Evolutionary conservation across 2,113 vertebrate species (phyloP).

Genomic region (Polyodon spathula): DNA sequence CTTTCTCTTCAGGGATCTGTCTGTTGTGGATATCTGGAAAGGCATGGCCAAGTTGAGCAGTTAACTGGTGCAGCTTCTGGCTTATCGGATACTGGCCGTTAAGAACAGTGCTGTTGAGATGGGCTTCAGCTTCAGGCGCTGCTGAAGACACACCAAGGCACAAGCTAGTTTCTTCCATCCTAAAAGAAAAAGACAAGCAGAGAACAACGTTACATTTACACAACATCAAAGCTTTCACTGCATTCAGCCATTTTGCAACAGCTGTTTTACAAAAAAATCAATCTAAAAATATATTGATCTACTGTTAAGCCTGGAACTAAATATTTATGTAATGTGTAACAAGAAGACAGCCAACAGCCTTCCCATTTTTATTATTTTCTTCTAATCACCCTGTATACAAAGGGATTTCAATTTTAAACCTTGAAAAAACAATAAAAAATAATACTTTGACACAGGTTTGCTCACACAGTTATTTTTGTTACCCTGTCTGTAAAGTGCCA

Average conservation of each 20-base stretch:
- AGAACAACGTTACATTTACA: conserved; percentile 1
- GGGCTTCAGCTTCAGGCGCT: conserved; percentile 79
- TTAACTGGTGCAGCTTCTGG: conserved; percentile 94
- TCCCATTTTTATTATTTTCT: too few species aligned
- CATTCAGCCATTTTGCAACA: too few species aligned
- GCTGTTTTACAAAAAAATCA: too few species aligned
- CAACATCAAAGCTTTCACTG: neutral
- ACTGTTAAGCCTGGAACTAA: too few species aligned
- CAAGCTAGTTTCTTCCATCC: conserved; percentile 98
- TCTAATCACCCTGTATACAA: too few species aligned
- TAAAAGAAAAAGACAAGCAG: conserved; percentile 48
- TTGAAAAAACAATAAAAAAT: neutral
- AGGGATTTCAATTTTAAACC: too few species aligned
- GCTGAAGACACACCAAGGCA: conserved; percentile 95
- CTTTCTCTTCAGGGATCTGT: conserved; percentile 83
- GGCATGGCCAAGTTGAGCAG: conserved; percentile 91
- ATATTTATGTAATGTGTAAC: too few species aligned
- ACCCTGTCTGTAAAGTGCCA: too few species aligned
- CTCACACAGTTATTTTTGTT: too few species aligned
- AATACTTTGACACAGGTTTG: neutral
- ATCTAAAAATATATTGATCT: too few species aligned
- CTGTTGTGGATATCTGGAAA: conserved; percentile 85
- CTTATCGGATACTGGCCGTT: conserved; percentile 98
- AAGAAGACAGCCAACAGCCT: too few species aligned
- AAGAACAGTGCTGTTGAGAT: conserved; percentile 82